Evolutionary conservation across 1,140 invertebrate genomes (phyloP).

Genomic region (Formica exsecta): DNA sequence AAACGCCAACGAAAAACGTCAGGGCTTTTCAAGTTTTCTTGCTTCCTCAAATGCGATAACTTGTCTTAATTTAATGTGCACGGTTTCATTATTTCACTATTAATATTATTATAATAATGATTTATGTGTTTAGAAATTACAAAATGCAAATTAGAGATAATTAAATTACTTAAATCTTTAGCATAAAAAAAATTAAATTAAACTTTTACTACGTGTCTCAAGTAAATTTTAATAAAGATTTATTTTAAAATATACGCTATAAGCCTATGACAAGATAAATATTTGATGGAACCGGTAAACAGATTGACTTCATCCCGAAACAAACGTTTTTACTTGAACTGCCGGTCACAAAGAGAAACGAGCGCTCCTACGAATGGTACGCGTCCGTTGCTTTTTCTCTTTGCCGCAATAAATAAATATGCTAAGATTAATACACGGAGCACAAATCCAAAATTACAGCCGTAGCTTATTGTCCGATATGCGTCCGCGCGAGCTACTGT

Average conservation of each 20-base stretch:
- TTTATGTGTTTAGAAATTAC: background rate
- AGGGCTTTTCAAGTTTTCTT: background rate
- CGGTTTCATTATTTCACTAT: conserved; percentile 9
- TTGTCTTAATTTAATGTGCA: conserved; percentile 19
- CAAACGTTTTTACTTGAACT: conserved; percentile 61
- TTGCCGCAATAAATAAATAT: conserved; percentile 76
- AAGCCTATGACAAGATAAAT: background rate
- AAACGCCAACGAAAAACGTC: conserved; percentile 39
- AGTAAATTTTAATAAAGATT: background rate
- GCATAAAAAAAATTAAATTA: background rate
- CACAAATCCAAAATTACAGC: conserved; percentile 80
- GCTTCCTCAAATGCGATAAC: conserved; percentile 16
- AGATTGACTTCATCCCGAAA: conserved; percentile 51
- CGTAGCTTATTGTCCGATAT: conserved; percentile 78
- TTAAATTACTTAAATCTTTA: conserved; percentile 22
- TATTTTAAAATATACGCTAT: conserved; percentile 4
- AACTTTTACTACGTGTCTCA: too few species aligned
- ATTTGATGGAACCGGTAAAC: background rate
- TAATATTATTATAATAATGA: background rate
- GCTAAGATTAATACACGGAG: conserved; percentile 82
- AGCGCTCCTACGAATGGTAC: background rate
- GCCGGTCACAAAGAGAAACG: conserved; percentile 55
- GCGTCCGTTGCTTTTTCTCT: conserved; percentile 58
- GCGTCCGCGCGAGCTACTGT: conserved; percentile 66
- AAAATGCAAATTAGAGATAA: background rate